Evolutionary conservation across 1,140 invertebrate genomes (phyloP).

Genomic region (Lepeophtheirus salmonis): DNA sequence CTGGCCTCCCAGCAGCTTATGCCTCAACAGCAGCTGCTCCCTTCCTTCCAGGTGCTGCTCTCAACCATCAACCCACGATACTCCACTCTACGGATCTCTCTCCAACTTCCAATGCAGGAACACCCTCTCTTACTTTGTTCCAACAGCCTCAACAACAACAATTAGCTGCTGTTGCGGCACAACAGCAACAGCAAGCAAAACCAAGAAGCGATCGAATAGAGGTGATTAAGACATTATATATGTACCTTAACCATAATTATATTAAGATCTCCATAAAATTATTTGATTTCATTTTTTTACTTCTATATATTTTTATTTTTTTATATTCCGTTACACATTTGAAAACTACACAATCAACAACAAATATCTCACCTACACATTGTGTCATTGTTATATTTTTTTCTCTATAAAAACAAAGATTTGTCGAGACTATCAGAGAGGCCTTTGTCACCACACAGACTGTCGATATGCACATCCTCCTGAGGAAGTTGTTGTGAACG

Average conservation of each 20-base stretch:
- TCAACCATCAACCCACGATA: not conserved
- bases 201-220: slow-evolving; percentile 8
- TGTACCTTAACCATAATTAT: not conserved
- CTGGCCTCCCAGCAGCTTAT: not conserved
- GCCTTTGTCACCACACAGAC: not conserved
- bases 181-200: slow-evolving; percentile 3
- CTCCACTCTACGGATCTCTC: not conserved
- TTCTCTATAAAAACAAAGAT: not conserved
- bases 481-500: not conserved
- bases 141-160: not conserved
- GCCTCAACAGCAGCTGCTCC: not conserved
- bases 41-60: not conserved
- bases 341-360: not conserved
- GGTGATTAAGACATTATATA: not conserved
- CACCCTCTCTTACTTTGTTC: not conserved
- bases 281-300: not conserved
- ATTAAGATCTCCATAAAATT: not conserved
- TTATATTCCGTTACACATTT: not conserved
- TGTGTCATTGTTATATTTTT: not conserved
- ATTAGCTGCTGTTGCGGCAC: not conserved
- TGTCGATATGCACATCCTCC: not conserved
- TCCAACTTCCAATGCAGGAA: not conserved
- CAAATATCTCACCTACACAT: not conserved
- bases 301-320: not conserved
- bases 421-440: not conserved